Conservation (phyloP, 1,140 invertebrate species). For the Bactericera cockerelli region DNA sequence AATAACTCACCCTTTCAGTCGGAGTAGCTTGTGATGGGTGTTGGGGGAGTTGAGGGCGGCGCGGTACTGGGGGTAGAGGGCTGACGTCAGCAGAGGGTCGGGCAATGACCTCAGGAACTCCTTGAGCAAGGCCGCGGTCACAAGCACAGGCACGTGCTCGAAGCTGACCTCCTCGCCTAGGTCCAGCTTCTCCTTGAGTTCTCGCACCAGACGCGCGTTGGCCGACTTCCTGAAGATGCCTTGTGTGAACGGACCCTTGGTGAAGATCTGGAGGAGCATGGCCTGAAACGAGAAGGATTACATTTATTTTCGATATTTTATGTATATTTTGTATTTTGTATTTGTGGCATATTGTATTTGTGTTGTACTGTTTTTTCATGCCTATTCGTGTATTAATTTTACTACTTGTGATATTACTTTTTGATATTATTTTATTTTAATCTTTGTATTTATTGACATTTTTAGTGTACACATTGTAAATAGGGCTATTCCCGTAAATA, state of each 20-base stretch:
- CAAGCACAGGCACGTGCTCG: conserved; percentile 44
- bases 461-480: no score
- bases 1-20: conserved; percentile 31
- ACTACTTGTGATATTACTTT: no score
- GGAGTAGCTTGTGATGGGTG: conserved; percentile 29
- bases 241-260: conserved; percentile 60
- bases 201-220: conserved; percentile 55
- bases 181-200: conserved; percentile 58
- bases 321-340: no score
- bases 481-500: no score
- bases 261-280: conserved; percentile 55
- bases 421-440: no score
- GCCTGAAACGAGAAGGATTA: no score
- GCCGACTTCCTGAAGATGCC: conserved; percentile 74
- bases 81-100: conserved; percentile 49
- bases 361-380: no score
- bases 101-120: conserved; percentile 70
- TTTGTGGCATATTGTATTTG: no score
- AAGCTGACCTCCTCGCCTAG: conserved; percentile 27
- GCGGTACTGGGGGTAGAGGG: conserved; percentile 46
- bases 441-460: no score
- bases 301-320: no score
- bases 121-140: conserved; percentile 58
- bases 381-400: no score
- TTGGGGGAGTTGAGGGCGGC: conserved; percentile 37